These are phyloP conservation scores for Sycophila sp. DNA, from an alignment of 1,140 invertebrate species.

Conservation along the genomic window DNA sequence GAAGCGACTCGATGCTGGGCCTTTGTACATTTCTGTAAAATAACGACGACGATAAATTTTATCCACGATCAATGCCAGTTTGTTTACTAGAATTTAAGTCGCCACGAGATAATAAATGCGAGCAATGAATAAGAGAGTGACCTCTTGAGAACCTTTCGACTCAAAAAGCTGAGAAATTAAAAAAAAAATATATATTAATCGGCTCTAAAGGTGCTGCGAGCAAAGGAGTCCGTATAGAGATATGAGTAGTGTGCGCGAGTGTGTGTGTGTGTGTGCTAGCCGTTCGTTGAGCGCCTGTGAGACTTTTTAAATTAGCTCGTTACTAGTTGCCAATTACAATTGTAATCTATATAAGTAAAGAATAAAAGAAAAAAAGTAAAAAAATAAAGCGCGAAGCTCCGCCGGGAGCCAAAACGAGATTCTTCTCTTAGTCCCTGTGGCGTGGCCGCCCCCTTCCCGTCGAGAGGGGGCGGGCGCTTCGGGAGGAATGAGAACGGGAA, in stretches of 20 bases:
- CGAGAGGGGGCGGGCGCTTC: too few relatives aligned
- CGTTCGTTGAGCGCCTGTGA: slow-evolving; percentile 11
- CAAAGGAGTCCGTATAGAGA: not conserved
- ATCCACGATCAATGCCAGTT: slow-evolving; percentile 46
- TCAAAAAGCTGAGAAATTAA: slow-evolving; percentile 6
- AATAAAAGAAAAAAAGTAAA: too few relatives aligned
- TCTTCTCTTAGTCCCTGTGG: too few relatives aligned
- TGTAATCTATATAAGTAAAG: slow-evolving; percentile 36
- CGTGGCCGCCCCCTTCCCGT: too few relatives aligned
- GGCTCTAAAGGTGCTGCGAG: not conserved
- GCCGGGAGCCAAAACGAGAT: too few relatives aligned
- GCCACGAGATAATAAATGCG: too few relatives aligned
- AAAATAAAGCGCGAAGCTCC: too few relatives aligned
- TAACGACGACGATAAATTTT: too few relatives aligned
- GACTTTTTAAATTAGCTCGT: slow-evolving; percentile 36
- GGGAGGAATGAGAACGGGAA: too few relatives aligned
- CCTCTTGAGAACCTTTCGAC: too few relatives aligned
- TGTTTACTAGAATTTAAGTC: slow-evolving; percentile 34
- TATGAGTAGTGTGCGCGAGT: not conserved
- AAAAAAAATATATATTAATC: not conserved
- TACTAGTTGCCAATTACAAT: slow-evolving; percentile 41
- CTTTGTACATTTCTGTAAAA: slow-evolving; percentile 61
- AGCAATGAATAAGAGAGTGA: too few relatives aligned
- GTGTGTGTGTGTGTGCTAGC: not conserved
- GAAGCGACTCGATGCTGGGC: slow-evolving; percentile 36